Conservation (phyloP, 2,113 vertebrate genomes). For the Vicugna pacos region DNA sequence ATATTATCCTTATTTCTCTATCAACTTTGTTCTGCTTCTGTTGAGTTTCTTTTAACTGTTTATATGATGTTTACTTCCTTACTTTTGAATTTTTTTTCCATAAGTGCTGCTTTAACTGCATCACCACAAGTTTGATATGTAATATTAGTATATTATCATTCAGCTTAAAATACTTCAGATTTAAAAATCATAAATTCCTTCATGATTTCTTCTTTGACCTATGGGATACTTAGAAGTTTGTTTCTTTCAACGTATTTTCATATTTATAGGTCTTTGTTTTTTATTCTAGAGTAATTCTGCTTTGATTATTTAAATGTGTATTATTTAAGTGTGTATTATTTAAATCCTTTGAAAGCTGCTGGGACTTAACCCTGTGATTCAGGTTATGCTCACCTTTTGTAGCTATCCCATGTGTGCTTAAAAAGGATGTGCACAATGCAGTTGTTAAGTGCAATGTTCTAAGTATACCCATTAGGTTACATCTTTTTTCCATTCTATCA, state of each 20-base stretch:
- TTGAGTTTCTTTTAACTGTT: not conserved
- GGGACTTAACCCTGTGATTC: not conserved
- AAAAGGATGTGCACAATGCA: not conserved
- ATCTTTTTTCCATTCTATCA: not conserved
- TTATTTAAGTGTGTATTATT: not conserved
- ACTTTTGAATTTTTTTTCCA: not conserved
- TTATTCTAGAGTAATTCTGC: not conserved
- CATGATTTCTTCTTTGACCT: not conserved
- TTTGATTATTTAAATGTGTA: not conserved
- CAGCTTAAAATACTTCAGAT: not conserved
- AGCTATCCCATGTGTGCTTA: not conserved
- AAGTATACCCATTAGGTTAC: not conserved
- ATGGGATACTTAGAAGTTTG: not conserved
- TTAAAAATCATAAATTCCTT: not conserved
- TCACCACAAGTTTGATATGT: not conserved
- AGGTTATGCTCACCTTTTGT: not conserved
- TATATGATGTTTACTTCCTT: not conserved
- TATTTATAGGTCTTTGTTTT: not conserved
- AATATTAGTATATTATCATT: not conserved
- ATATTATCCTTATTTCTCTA: not conserved
- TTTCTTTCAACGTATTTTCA: constrained; percentile 3
- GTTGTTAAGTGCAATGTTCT: not conserved
- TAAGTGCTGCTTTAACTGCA: not conserved
- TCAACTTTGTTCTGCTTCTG: not conserved
- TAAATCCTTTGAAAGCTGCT: not conserved